Conservation (phyloP, 2,797 vertebrate genomes). For the Diplodus puntazzo region DNA sequence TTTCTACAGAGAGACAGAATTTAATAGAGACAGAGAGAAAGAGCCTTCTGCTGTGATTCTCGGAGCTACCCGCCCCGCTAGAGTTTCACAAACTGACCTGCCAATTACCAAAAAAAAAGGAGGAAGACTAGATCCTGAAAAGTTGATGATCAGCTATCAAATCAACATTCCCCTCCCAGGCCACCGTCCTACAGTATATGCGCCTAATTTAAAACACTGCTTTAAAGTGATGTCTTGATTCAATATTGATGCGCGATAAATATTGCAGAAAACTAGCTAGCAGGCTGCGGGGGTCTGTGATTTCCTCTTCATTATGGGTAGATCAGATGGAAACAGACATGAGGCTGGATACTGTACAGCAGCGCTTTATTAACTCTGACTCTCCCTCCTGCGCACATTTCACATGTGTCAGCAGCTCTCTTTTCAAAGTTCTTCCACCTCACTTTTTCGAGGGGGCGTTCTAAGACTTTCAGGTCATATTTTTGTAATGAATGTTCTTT, state of each 20-base stretch:
- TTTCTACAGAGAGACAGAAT: conserved; percentile 67
- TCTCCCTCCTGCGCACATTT: conserved; percentile 41
- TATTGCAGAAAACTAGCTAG: conserved; percentile 75
- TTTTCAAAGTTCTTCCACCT: conserved; percentile 56
- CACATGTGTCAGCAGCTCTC: conserved; percentile 64
- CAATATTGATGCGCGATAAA: conserved; percentile 79
- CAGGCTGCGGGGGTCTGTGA: conserved; percentile 58
- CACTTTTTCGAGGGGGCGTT: conserved; percentile 34
- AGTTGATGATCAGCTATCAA: conserved; percentile 67
- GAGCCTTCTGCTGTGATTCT: conserved; percentile 41
- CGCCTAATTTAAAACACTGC: conserved; percentile 60
- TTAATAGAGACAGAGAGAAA: conserved; percentile 46
- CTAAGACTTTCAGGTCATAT: background rate
- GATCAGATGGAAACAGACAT: conserved; percentile 83
- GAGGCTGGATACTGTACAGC: conserved; percentile 65
- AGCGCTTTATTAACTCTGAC: conserved; percentile 61
- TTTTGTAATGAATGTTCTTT: background rate
- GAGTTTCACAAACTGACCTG: conserved; percentile 58
- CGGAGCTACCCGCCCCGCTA: conserved; percentile 20
- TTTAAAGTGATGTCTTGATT: conserved; percentile 78
- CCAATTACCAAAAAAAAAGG: conserved; percentile 11
- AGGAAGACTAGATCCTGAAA: conserved; percentile 44
- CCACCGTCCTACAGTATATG: conserved; percentile 36
- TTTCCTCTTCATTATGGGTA: conserved; percentile 77
- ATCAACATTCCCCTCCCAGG: conserved; percentile 42